Evolutionary conservation across 2,888 invertebrate species (phyloP).

Genomic region (Rhagium mordax): DNA sequence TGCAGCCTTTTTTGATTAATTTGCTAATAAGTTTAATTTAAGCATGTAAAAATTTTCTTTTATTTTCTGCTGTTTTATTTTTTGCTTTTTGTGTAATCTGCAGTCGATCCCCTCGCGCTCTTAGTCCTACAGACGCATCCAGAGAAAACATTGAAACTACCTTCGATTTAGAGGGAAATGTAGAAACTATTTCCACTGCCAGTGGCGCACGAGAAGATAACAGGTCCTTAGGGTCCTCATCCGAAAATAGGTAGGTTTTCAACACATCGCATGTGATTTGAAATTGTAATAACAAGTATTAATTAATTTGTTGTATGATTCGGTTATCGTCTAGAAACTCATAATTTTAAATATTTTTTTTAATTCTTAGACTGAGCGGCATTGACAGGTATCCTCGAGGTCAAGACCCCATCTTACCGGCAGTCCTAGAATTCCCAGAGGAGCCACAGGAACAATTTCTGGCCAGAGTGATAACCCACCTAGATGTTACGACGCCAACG

Average conservation of each 20-base stretch:
- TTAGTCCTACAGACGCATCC: constrained; percentile 71
- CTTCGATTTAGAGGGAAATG: constrained; percentile 92
- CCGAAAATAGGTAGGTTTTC: constrained; percentile 82
- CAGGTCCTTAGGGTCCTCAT: constrained; percentile 78
- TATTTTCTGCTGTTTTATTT: constrained; percentile 41
- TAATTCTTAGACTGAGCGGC: constrained; percentile 62
- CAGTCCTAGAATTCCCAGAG: constrained; percentile 95
- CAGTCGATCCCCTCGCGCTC: constrained; percentile 68
- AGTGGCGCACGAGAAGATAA: constrained; percentile 82
- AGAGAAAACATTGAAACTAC: constrained; percentile 88
- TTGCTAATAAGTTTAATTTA: neutral
- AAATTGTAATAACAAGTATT: neutral
- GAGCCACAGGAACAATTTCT: constrained; percentile 95
- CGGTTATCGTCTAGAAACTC: too few species aligned
- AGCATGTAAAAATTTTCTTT: constrained; percentile 29
- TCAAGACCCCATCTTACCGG: constrained; percentile 92
- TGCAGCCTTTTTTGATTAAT: neutral
- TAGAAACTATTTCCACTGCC: constrained; percentile 92
- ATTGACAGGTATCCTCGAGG: constrained; percentile 77
- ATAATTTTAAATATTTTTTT: too few species aligned
- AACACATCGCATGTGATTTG: neutral
- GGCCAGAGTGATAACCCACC: constrained; percentile 87
- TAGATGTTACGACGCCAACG: constrained; percentile 90
- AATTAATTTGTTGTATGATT: too few species aligned
- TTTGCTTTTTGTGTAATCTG: constrained; percentile 50